Percentiles rank a stretch among this genome's conserved stretches.
Evolutionary conservation across 2,113 vertebrate genomes (phyloP).

Genomic region (Istiophorus platypterus): DNA sequence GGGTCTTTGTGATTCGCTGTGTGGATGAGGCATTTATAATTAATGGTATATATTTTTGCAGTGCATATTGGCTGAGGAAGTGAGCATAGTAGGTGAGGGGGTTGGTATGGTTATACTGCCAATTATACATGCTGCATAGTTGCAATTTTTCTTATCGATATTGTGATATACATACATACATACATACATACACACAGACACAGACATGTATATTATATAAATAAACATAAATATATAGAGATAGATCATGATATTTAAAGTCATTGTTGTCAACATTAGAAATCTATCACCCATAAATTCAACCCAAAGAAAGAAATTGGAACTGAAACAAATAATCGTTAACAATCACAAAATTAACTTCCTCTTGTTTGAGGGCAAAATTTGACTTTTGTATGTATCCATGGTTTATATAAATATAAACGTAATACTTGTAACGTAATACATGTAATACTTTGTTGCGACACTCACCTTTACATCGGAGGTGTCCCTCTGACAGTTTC

Average conservation of each 20-base stretch:
- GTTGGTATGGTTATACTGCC: conserved; percentile 7
- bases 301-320: background rate
- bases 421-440: too few relatives aligned
- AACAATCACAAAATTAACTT: too few relatives aligned
- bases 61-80: conserved; percentile 22
- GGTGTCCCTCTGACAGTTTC: conserved; percentile 96
- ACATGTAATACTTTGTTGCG: background rate
- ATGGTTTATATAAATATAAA: too few relatives aligned
- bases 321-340: background rate
- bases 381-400: too few relatives aligned
- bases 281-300: background rate
- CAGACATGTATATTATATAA: too few relatives aligned
- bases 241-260: background rate
- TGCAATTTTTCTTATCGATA: conserved; percentile 7
- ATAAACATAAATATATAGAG: too few relatives aligned
- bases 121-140: conserved; percentile 7
- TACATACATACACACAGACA: too few relatives aligned
- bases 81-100: background rate
- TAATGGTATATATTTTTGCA: conserved; percentile 66
- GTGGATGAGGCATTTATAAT: conserved; percentile 69
- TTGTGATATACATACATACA: background rate
- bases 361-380: background rate
- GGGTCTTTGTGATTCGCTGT: conserved; percentile 43
- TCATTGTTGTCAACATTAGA: background rate
- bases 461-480: conserved; percentile 94